Evolutionary conservation across 1,140 invertebrate species (phyloP), one percentile per base, ranked within the genome.

Genomic region (Aphidius ervi): DNA sequence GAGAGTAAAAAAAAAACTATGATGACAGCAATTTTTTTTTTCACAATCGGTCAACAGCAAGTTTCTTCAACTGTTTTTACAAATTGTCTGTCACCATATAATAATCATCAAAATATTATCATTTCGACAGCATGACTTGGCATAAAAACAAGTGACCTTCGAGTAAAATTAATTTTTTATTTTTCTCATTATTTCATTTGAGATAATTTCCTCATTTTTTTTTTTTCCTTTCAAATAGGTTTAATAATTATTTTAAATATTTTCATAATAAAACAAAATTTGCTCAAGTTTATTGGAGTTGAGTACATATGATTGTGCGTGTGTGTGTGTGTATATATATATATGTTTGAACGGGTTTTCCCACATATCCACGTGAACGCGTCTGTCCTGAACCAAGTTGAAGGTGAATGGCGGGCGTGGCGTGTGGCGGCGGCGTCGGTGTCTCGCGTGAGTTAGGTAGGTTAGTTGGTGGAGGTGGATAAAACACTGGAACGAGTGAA

Each of bases 391-490:
- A 63, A 67, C 63, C 72, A 71, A 73, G 72, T 76, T 74, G 73
- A 75, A 76, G 74, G 74, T 75, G 74, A 74, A 76, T 74, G 73
- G 70, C 71, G 71, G 72, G 74, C 69, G 71, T 72, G 74, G 74
- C 74, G 48, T 56, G 56, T 16, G 46, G 54, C 47, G n/a, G 23
- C 23, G 23, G 23, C 23, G 23, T 0, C 23, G 4, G 4, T 31
- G 23, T 31, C 23, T 31, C 23, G 23, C 23, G 23, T 31, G 23
- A 31, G 23, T 31, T 31, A 31, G 23, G 23, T 31, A 31, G 23
- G 23, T 31, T 31, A 31, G 23, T 31, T 31, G 23, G 23, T 31
- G 23, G 23, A 31, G 4, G 23, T 31, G 23, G 23, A 31, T 31
- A 31, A 31, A 31, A 31, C 23, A 31, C 23, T 31, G 23, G 23